Conservation (phyloP, 2,113 vertebrate species). For the Neotoma lepida region DNA sequence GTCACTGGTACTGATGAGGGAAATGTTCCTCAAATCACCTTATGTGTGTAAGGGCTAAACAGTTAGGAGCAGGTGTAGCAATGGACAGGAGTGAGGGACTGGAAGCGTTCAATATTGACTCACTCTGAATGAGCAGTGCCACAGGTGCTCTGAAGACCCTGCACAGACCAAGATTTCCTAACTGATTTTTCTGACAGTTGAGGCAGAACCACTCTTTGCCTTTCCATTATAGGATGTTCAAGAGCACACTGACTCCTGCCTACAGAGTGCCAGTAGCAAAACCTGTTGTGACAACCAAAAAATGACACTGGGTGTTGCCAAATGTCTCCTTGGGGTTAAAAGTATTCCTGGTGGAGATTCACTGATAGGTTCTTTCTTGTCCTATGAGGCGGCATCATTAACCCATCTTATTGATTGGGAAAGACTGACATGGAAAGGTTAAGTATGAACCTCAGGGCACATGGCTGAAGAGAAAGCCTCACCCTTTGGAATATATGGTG, state of each 20-base stretch:
- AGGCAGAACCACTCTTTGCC: not conserved
- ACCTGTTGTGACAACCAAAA: not conserved
- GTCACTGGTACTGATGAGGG: not conserved
- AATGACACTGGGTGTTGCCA: not conserved
- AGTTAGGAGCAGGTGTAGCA: too few relatives aligned
- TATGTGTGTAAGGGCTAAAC: not conserved
- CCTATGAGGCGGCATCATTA: not conserved
- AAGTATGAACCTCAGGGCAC: not conserved
- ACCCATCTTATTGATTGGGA: not conserved
- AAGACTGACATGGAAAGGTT: not conserved
- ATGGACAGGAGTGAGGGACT: not conserved
- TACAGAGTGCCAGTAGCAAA: not conserved
- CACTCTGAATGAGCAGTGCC: rapidly evolving
- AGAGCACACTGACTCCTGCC: not conserved
- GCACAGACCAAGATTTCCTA: not conserved
- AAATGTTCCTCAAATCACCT: not conserved
- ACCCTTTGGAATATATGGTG: not conserved
- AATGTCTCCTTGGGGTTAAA: not conserved
- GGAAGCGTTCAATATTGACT: not conserved
- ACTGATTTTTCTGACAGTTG: too few relatives aligned
- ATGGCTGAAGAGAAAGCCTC: not conserved
- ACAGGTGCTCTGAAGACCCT: not conserved
- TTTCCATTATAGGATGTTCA: not conserved
- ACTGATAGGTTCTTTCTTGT: not conserved
- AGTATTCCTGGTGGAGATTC: not conserved